Percentiles rank a stretch among this genome's conserved stretches.
Conservation (phyloP, 1,140 invertebrate genomes). For the Diorhabda carinulata region DNA sequence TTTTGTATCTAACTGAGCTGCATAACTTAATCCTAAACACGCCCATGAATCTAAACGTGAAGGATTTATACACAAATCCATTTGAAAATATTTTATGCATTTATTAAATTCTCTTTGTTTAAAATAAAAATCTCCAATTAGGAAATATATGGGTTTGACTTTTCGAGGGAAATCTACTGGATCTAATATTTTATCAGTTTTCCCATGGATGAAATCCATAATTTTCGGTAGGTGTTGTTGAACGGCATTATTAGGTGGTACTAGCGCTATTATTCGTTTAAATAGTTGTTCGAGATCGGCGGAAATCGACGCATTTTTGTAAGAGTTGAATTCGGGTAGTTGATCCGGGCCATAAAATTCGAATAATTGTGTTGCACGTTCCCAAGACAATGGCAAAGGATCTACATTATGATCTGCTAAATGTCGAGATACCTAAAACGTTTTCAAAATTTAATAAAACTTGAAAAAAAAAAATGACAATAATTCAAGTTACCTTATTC, state of each 20-base stretch:
- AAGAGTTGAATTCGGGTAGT: conserved; percentile 81
- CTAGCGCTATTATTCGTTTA: conserved; percentile 66
- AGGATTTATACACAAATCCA: conserved; percentile 78
- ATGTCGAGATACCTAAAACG: conserved; percentile 53
- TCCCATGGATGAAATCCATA: conserved; percentile 63
- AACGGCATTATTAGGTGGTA: conserved; percentile 67
- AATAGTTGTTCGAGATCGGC: conserved; percentile 74
- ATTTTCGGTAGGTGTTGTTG: conserved; percentile 57
- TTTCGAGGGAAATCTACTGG: conserved; percentile 41
- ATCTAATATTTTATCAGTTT: conserved; percentile 53
- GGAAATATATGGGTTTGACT: conserved; percentile 71
- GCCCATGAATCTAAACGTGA: conserved; percentile 88
- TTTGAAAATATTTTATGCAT: conserved; percentile 75
- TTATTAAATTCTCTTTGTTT: conserved; percentile 69
- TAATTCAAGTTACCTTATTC: conserved; percentile 49
- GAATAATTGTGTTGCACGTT: conserved; percentile 71
- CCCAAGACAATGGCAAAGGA: conserved; percentile 72
- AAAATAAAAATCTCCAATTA: conserved; percentile 89
- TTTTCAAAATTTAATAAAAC: too few relatives aligned
- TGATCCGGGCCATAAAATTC: conserved; percentile 77
- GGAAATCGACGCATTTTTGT: conserved; percentile 66
- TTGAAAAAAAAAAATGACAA: too few relatives aligned
- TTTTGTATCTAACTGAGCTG: conserved; percentile 74
- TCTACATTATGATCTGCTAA: conserved; percentile 75
- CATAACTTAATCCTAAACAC: conserved; percentile 77